A percentile compares a stretch with the other conserved stretches of the same genome.
These are phyloP conservation scores for Agriopis marginaria DNA, from an alignment of 2,888 invertebrate genomes.

Conservation along the genomic window DNA sequence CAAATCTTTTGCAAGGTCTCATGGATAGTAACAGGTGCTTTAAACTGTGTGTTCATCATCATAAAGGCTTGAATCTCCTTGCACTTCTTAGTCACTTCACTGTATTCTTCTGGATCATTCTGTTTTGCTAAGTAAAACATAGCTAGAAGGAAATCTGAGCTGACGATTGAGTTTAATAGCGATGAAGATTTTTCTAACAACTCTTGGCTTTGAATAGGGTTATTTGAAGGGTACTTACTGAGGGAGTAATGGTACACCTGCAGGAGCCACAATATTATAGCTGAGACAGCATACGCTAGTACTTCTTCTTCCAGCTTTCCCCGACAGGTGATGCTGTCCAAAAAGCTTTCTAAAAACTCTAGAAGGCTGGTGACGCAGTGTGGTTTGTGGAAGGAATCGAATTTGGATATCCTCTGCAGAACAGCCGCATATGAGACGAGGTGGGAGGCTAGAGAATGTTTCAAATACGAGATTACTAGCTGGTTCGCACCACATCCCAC, in stretches of 20 bases:
- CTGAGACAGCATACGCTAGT: slow-evolving; percentile 93
- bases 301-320: slow-evolving; percentile 96
- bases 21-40: slow-evolving; percentile 85
- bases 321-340: slow-evolving; percentile 88
- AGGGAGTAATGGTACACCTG: slow-evolving; percentile 89
- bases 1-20: slow-evolving; percentile 87
- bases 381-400: slow-evolving; percentile 94
- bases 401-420: slow-evolving; percentile 94
- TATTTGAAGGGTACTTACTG: slow-evolving; percentile 78
- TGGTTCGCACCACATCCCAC: slow-evolving; percentile 97
- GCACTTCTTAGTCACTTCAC: slow-evolving; percentile 91
- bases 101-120: slow-evolving; percentile 90
- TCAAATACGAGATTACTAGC: slow-evolving; percentile 95
- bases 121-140: slow-evolving; percentile 94
- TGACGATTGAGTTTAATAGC: slow-evolving; percentile 89
- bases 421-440: slow-evolving; percentile 97
- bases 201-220: slow-evolving; percentile 84
- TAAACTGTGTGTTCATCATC: slow-evolving; percentile 86
- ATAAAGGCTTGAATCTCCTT: slow-evolving; percentile 89
- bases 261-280: slow-evolving; percentile 93
- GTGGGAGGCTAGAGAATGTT: slow-evolving; percentile 96
- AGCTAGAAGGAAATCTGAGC: slow-evolving; percentile 91
- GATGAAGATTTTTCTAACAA: slow-evolving; percentile 90
- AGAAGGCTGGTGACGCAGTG: slow-evolving; percentile 95
- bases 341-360: slow-evolving; percentile 92